These are phyloP conservation scores for Austrolebias charrua DNA, from an alignment of 2,797 vertebrate genomes.

Conservation along the genomic window DNA sequence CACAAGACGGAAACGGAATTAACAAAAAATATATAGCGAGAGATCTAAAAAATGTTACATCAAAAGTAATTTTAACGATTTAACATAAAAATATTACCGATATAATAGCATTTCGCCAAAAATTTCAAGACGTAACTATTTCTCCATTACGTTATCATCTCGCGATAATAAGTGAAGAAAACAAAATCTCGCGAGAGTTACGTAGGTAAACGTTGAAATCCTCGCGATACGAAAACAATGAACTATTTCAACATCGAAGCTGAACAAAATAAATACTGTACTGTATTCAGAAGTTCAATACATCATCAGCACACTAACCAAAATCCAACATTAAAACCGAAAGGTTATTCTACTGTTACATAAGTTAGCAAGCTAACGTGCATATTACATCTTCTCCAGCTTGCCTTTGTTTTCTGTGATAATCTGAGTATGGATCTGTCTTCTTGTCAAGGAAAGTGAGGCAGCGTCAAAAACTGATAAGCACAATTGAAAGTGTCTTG, in stretches of 20 bases:
- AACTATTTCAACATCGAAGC: constrained; percentile 1
- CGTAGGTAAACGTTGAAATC: neutral
- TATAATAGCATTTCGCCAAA: no score
- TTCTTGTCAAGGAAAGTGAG: neutral
- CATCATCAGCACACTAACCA: neutral
- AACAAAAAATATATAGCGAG: no score
- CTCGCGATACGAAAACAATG: neutral
- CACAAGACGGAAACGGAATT: no score
- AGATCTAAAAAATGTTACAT: no score
- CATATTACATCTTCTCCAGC: neutral
- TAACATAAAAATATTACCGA: no score
- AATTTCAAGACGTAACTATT: no score
- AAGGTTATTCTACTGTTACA: neutral
- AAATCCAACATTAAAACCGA: neutral
- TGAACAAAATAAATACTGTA: neutral
- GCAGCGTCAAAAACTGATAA: neutral
- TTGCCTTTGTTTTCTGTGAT: constrained; percentile 53
- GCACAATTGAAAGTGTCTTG: neutral
- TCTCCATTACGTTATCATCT: no score
- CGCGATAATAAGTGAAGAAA: no score
- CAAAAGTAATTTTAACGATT: no score
- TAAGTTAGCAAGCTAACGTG: constrained; percentile 26
- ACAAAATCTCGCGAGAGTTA: constrained; percentile 31
- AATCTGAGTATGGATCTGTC: constrained; percentile 22
- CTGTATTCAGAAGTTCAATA: neutral